Evolutionary conservation across 1,140 invertebrate genomes (phyloP).

Genomic region (Littorina saxatilis): DNA sequence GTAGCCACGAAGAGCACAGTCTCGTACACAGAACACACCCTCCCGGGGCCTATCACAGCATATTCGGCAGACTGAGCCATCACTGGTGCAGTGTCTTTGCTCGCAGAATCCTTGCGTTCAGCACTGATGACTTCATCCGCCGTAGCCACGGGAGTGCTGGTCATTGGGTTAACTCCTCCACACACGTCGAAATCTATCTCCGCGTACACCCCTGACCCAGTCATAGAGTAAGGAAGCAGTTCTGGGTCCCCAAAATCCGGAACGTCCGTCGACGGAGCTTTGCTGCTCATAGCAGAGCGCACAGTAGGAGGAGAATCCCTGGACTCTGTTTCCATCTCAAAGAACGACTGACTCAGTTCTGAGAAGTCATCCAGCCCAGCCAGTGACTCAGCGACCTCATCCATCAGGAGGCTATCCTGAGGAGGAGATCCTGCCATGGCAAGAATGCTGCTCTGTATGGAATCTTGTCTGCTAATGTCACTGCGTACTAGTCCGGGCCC

Average conservation of each 20-base stretch:
- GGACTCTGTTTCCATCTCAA: background rate
- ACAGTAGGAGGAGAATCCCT: no score
- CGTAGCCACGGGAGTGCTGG: no score
- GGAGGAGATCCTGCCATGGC: slow-evolving; percentile 18
- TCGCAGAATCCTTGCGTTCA: no score
- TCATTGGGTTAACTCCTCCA: background rate
- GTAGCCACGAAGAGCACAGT: background rate
- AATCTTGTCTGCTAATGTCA: slow-evolving; percentile 22
- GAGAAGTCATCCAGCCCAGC: background rate
- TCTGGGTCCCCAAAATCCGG: background rate
- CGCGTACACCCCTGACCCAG: background rate
- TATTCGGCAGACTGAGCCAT: slow-evolving; percentile 1
- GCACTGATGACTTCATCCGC: no score
- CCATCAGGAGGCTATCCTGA: background rate
- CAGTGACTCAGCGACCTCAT: background rate
- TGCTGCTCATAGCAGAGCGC: no score
- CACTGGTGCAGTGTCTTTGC: no score
- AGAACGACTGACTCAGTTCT: background rate
- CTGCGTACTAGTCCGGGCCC: background rate
- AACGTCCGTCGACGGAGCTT: no score
- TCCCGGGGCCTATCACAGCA: slow-evolving; percentile 6
- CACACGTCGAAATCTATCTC: slow-evolving; percentile 5
- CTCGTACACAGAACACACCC: background rate
- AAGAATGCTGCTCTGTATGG: slow-evolving; percentile 23
- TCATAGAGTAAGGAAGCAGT: background rate